A percentile compares a stretch with the other conserved stretches of the same genome.
Conservation (phyloP, 2,113 vertebrate species). For the Vulpes vulpes region DNA sequence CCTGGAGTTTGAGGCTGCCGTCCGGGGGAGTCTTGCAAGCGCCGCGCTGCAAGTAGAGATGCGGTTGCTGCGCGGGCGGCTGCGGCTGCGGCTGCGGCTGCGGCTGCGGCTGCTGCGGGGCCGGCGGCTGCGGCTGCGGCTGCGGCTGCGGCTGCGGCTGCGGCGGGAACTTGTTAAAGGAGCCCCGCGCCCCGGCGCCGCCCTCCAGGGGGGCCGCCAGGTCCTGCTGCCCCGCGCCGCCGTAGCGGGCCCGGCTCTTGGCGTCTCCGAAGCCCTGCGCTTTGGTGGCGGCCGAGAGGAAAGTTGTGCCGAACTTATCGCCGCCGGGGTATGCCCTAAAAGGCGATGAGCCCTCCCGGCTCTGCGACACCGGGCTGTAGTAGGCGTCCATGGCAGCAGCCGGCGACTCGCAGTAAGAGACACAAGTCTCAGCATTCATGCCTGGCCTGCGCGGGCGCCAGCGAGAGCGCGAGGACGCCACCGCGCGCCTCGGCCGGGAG, state of each 20-base stretch:
- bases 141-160: constrained; percentile 93
- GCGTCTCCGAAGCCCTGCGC: constrained; percentile 96
- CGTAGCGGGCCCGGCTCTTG: constrained; percentile 85
- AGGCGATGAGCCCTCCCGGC: constrained; percentile 94
- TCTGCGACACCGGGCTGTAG: constrained; percentile 95
- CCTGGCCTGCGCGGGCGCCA: constrained; percentile 84
- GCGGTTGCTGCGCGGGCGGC: constrained; percentile 76
- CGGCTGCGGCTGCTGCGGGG: constrained; percentile 82
- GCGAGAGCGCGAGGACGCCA: constrained; percentile 79
- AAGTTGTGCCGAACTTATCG: constrained; percentile 96
- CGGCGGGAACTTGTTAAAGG: constrained; percentile 97
- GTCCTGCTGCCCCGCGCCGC: constrained; percentile 88
- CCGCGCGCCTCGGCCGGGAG: constrained; percentile 76
- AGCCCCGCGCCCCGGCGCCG: constrained; percentile 85
- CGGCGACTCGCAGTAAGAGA: constrained; percentile 97
- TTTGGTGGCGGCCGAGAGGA: constrained; percentile 96
- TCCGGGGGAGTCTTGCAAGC: constrained; percentile 95
- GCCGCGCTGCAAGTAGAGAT: constrained; percentile 95
- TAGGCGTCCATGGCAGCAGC: constrained; percentile 99
- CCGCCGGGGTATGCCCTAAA: constrained; percentile 95
- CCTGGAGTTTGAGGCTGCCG: constrained; percentile 93
- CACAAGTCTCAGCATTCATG: constrained; percentile 97
- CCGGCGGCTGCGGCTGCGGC: constrained; percentile 85
- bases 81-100: constrained; percentile 79
- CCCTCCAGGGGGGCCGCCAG: constrained; percentile 87